phyloP scores from a whole-genome alignment of 2,113 vertebrate species.

The Clarias macrocephalus region DNA sequence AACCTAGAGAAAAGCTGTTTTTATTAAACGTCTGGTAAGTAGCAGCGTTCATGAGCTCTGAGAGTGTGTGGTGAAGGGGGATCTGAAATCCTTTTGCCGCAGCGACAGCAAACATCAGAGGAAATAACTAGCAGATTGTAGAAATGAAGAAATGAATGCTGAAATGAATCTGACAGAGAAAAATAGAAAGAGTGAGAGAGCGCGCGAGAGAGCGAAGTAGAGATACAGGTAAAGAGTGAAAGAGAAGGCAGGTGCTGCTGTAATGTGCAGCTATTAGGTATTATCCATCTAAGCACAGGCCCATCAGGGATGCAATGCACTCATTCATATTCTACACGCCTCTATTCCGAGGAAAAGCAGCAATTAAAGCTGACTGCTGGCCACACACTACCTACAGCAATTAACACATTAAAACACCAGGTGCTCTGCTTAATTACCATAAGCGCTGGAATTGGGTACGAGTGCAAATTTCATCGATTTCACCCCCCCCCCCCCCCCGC shows the following conservation, averaged over 20 bases:
- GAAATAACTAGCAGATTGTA: constrained; percentile 6
- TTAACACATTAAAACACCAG: constrained; percentile 67
- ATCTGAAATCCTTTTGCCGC: not conserved
- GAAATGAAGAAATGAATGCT: not conserved
- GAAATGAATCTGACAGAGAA: not conserved
- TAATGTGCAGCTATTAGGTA: constrained; percentile 51
- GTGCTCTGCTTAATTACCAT: constrained; percentile 63
- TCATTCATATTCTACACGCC: constrained; percentile 48
- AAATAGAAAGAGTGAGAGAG: not conserved
- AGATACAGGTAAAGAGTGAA: not conserved
- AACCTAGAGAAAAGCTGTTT: not conserved
- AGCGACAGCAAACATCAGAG: not conserved
- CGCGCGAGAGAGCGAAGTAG: not conserved
- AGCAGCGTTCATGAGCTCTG: not conserved
- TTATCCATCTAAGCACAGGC: constrained; percentile 46
- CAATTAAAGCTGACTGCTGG: constrained; percentile 62
- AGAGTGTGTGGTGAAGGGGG: not conserved
- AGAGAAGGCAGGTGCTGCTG: constrained; percentile 55
- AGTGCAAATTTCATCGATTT: not conserved
- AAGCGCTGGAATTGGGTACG: not conserved
- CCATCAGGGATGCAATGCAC: constrained; percentile 47
- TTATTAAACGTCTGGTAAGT: not conserved
- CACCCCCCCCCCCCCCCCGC: not conserved
- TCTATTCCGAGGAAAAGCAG: constrained; percentile 55
- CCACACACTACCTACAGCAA: constrained; percentile 60